A percentile compares a stretch with the other conserved stretches of the same genome.
These are phyloP conservation scores for Cyclargus thomasi DNA, from an alignment of 1,140 invertebrate species.

Conservation along the genomic window DNA sequence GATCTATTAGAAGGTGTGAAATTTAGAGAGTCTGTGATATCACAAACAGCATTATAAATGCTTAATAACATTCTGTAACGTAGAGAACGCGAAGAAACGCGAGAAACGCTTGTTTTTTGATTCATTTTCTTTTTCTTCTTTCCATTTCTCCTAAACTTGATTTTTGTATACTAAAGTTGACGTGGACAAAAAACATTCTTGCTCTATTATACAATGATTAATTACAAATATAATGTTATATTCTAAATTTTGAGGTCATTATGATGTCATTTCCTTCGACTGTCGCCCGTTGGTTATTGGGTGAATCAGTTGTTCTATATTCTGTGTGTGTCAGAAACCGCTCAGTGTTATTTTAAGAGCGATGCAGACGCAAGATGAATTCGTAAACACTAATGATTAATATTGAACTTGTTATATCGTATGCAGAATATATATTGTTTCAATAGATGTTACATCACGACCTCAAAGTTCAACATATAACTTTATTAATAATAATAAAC, in stretches of 20 bases:
- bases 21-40: too few species aligned
- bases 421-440: constrained; percentile 6
- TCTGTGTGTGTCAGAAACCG: not conserved
- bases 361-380: constrained; percentile 5
- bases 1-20: too few species aligned
- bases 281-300: not conserved
- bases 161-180: too few species aligned
- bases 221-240: not conserved
- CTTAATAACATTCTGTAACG: too few species aligned
- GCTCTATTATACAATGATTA: too few species aligned
- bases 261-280: not conserved
- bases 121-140: too few species aligned
- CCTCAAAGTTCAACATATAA: not conserved
- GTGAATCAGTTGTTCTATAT: not conserved
- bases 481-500: not conserved
- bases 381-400: not conserved
- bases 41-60: too few species aligned
- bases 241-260: not conserved
- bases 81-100: too few species aligned
- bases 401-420: not conserved
- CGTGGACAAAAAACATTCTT: too few species aligned
- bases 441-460: not conserved
- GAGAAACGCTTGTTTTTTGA: too few species aligned
- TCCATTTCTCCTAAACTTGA: too few species aligned
- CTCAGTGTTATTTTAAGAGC: not conserved